Conservation (phyloP, 2,888 invertebrate genomes). For the Folsomia candida region DNA sequence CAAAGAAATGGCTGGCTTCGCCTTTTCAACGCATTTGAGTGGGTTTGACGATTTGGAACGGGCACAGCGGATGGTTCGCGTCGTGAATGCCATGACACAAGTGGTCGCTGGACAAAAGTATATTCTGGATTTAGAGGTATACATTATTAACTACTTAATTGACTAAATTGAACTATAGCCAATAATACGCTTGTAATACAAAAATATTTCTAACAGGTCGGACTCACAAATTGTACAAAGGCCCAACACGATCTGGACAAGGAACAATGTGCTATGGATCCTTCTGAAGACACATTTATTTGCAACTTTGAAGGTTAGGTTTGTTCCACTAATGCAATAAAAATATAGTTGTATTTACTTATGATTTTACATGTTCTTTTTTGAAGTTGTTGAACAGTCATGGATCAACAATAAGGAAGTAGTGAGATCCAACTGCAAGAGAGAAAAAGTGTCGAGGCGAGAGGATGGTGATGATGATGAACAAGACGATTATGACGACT, state of each 20-base stretch:
- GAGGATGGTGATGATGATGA: slow-evolving; percentile 52
- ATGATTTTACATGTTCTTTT: no score
- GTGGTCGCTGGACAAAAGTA: slow-evolving; percentile 62
- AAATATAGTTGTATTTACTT: no score
- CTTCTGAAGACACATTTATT: slow-evolving; percentile 53
- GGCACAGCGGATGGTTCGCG: slow-evolving; percentile 44
- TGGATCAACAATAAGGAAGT: slow-evolving; percentile 65
- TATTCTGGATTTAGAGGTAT: slow-evolving; percentile 61
- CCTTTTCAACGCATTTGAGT: slow-evolving; percentile 40
- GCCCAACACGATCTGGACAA: slow-evolving; percentile 46
- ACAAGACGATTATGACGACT: slow-evolving; percentile 55
- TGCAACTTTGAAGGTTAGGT: no score
- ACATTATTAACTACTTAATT: no score
- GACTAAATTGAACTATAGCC: no score
- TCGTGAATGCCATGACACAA: slow-evolving; percentile 51
- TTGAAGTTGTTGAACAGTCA: slow-evolving; percentile 65
- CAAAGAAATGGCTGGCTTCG: slow-evolving; percentile 48
- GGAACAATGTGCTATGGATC: slow-evolving; percentile 53
- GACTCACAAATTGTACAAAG: slow-evolving; percentile 60
- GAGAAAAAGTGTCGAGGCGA: slow-evolving; percentile 58
- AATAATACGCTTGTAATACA: no score
- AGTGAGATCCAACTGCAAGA: slow-evolving; percentile 67
- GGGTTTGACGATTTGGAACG: slow-evolving; percentile 21
- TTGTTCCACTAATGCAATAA: no score
- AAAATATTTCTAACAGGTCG: no score